Percentiles rank a stretch among this genome's conserved stretches.
Conservation (phyloP, 2,888 invertebrate species). For the Trilocha varians region DNA sequence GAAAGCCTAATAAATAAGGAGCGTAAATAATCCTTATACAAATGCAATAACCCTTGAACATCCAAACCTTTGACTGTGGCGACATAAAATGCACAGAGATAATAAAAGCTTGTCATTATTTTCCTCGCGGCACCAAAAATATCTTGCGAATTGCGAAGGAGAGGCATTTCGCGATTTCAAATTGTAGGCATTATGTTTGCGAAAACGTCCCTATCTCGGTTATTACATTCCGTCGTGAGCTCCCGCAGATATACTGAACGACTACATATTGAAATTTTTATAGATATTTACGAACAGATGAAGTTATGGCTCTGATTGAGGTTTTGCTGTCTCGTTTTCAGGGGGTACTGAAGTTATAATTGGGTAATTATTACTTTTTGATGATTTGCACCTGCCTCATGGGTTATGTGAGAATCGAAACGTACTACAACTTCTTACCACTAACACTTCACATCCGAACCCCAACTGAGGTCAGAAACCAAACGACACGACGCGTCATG, state of each 20-base stretch:
- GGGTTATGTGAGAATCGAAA: too few relatives aligned
- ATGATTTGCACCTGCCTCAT: too few relatives aligned
- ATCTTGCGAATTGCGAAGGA: slow-evolving; percentile 12
- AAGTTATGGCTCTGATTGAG: neutral
- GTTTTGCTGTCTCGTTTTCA: too few relatives aligned
- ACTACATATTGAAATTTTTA: slow-evolving; percentile 13
- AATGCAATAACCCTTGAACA: neutral
- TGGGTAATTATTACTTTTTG: too few relatives aligned
- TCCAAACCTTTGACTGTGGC: neutral
- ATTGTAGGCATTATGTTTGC: slow-evolving; percentile 49
- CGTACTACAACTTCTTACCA: too few relatives aligned
- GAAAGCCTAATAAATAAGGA: too few relatives aligned
- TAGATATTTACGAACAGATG: neutral
- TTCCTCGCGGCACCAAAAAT: slow-evolving; percentile 3
- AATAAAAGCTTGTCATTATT: slow-evolving; percentile 15
- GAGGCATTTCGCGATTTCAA: slow-evolving; percentile 45
- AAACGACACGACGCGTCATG: too few relatives aligned
- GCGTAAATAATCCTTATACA: neutral
- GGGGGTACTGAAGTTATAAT: too few relatives aligned
- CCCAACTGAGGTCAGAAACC: too few relatives aligned
- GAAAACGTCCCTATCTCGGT: slow-evolving; percentile 43
- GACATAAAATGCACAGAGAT: slow-evolving; percentile 9
- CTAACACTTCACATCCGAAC: too few relatives aligned
- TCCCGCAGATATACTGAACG: slow-evolving; percentile 26
- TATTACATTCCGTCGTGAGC: slow-evolving; percentile 48